These are phyloP conservation scores for Poliocrania exsul DNA, from an alignment of 2,797 vertebrate species.

Conservation along the genomic window DNA sequence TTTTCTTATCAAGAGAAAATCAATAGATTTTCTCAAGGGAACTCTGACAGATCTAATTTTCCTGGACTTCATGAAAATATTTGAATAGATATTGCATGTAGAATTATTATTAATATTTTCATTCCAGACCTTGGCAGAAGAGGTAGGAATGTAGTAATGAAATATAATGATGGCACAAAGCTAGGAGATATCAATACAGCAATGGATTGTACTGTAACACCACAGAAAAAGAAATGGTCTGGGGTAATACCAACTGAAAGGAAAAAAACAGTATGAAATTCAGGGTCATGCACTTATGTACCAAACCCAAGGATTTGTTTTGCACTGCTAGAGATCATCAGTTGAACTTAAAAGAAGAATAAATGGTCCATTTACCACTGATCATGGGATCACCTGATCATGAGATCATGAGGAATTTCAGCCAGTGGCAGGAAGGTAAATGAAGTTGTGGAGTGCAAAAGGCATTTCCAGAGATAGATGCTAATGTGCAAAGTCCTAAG, in stretches of 20 bases:
- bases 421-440: neutral
- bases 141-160: neutral
- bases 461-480: neutral
- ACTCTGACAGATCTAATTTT: conserved; percentile 32
- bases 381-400: neutral
- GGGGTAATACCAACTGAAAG: neutral
- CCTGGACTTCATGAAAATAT: conserved; percentile 13
- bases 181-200: neutral
- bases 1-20: conserved; percentile 46
- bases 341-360: neutral
- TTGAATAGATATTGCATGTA: neutral
- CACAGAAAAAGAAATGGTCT: neutral
- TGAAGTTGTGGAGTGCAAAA: neutral
- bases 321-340: neutral
- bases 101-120: conserved; percentile 47
- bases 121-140: neutral
- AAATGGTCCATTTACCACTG: neutral
- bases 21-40: neutral
- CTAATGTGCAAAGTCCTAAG: neutral
- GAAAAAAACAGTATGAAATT: neutral
- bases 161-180: neutral
- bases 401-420: neutral
- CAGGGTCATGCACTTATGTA: neutral
- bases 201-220: neutral
- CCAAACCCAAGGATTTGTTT: conserved; percentile 2